phyloP scores from a whole-genome alignment of 2,113 vertebrate species.

The Tiliqua scincoides region DNA sequence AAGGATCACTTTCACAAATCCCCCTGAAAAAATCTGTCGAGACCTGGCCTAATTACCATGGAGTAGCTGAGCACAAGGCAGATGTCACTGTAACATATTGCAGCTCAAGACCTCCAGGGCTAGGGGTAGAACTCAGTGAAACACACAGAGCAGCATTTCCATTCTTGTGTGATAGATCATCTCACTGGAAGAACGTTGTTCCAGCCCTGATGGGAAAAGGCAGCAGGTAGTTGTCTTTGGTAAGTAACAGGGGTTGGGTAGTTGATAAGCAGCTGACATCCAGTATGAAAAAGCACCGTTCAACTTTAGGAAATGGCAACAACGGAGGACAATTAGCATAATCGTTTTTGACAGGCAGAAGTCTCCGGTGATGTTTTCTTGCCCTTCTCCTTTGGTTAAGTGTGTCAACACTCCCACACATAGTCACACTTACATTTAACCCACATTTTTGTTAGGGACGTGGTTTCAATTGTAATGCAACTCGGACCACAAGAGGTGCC shows the following conservation, averaged over 20 bases:
- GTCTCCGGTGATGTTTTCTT: background rate
- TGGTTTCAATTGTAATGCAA: background rate
- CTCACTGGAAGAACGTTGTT: background rate
- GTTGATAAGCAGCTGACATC: background rate
- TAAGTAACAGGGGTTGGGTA: background rate
- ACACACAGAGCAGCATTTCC: background rate
- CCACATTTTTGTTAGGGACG: background rate
- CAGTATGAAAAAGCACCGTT: background rate
- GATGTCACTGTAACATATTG: background rate
- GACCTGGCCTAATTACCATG: background rate
- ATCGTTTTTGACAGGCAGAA: background rate
- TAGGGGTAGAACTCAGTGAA: background rate
- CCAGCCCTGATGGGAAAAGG: background rate
- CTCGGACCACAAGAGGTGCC: background rate
- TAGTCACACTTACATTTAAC: background rate
- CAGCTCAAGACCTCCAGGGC: background rate
- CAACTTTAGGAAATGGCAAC: background rate
- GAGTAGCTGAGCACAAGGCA: background rate
- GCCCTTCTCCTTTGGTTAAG: background rate
- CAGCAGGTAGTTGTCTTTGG: background rate
- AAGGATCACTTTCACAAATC: background rate
- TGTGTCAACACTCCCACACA: background rate
- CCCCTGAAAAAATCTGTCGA: background rate
- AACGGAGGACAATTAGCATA: background rate
- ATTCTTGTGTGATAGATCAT: background rate